Percentiles rank a stretch among this genome's conserved stretches.
Evolutionary conservation across 2,888 invertebrate genomes (phyloP).

Genomic region (Fissipunctia ypsillon): DNA sequence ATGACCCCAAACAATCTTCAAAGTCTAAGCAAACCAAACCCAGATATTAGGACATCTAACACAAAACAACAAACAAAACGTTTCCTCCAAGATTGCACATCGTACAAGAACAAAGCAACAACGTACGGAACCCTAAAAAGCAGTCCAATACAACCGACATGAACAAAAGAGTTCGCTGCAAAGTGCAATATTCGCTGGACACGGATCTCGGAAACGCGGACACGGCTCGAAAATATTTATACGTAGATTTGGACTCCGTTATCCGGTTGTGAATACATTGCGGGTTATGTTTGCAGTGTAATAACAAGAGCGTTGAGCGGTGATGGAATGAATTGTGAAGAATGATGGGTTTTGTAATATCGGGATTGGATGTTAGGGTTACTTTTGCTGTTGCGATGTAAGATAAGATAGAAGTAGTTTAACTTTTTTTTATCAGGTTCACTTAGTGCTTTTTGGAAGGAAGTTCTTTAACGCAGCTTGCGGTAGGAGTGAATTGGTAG

Average conservation of each 20-base stretch:
- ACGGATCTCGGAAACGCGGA: constrained; percentile 61
- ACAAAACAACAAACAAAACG: constrained; percentile 50
- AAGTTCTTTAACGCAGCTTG: too few relatives aligned
- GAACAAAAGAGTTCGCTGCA: constrained; percentile 73
- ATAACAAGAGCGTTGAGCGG: constrained; percentile 12
- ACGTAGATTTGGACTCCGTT: constrained; percentile 30
- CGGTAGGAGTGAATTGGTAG: too few relatives aligned
- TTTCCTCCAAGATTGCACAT: constrained; percentile 53
- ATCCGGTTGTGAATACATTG: constrained; percentile 42
- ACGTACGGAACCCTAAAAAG: constrained; percentile 53
- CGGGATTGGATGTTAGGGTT: neutral
- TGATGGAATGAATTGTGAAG: constrained; percentile 45
- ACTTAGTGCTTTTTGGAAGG: neutral
- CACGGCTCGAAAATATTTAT: constrained; percentile 56
- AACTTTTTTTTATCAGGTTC: neutral
- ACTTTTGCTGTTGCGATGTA: neutral
- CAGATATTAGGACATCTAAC: constrained; percentile 3
- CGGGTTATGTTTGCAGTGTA: constrained; percentile 20
- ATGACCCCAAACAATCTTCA: neutral
- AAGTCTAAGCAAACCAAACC: neutral
- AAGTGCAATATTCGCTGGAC: constrained; percentile 75
- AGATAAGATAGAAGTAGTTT: neutral
- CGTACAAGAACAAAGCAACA: constrained; percentile 52
- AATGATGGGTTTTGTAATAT: constrained; percentile 1
- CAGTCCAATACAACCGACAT: constrained; percentile 66